Evolutionary conservation across 1,140 invertebrate genomes (phyloP).

Genomic region (Paraescarpia echinospica): DNA sequence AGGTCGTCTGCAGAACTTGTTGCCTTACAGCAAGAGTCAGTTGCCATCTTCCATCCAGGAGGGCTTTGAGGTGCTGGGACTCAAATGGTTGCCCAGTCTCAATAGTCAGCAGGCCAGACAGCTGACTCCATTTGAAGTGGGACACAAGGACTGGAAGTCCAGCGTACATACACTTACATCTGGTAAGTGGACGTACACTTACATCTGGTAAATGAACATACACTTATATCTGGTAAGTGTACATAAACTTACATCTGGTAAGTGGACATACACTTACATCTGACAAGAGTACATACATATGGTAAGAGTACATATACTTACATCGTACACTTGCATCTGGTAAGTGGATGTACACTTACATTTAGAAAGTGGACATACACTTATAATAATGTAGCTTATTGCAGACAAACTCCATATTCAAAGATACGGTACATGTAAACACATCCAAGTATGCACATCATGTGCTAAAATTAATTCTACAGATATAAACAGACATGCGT

Average conservation of each 20-base stretch:
- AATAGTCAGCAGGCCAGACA: slow-evolving; percentile 47
- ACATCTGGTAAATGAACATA: slow-evolving; percentile 37
- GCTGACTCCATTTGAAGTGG: slow-evolving; percentile 52
- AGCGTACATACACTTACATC: slow-evolving; percentile 45
- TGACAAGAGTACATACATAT: slow-evolving; percentile 41
- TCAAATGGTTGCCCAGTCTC: slow-evolving; percentile 51
- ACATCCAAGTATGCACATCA: too few species aligned
- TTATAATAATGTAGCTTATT: too few species aligned
- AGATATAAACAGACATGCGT: too few species aligned
- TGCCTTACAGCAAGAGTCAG: slow-evolving; percentile 43
- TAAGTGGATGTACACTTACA: slow-evolving; percentile 42
- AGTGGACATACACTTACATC: background rate
- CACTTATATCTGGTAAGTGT: slow-evolving; percentile 41
- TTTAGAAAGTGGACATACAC: slow-evolving; percentile 35
- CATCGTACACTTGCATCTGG: background rate
- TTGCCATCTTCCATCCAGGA: slow-evolving; percentile 33
- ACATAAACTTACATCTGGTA: slow-evolving; percentile 28
- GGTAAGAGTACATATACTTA: slow-evolving; percentile 32
- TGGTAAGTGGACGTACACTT: slow-evolving; percentile 33
- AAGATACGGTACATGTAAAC: too few species aligned
- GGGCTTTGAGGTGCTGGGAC: slow-evolving; percentile 49
- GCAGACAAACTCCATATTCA: too few species aligned
- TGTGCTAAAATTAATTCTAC: too few species aligned
- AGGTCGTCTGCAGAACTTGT: slow-evolving; percentile 43
- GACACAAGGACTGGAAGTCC: slow-evolving; percentile 46